Evolutionary conservation across 1,140 invertebrate species (phyloP), one percentile per base, ranked within the genome.

Genomic region (Drosophila sechellia): DNA sequence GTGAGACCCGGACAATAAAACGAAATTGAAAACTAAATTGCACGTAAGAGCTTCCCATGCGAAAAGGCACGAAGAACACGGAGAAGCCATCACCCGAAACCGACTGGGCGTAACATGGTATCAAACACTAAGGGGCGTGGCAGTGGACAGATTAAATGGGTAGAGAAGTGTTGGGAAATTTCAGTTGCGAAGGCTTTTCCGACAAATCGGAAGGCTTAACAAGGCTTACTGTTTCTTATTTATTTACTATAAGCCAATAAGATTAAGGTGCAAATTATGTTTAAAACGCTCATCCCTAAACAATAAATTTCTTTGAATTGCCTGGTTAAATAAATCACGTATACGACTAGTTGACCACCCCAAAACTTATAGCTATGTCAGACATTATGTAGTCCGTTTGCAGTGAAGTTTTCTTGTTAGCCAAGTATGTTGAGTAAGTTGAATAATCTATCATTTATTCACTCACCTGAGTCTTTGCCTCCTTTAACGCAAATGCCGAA

Each of bases 401-500:
- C 37, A 39, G 37, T 39, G 13, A 13, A 13, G 35, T 13, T 37
- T 37, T 13, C 13, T 4, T 13, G 0, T 4, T 4, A 13, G 13
- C 37, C 37, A 13, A 12, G 27, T 6, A 31, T 31, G 27, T 13
- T 17, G 17, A 17, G 17, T 17, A 17, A 17, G 17, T 17, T 17
- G 17, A 17, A 17, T 17, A 17, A 17, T 17, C 17, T 17, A 17
- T 17, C 17, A 34, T 34, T 8, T 34, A 39, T 4, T 4, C 12
- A 43, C 90, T 93, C 89, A 97, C 96, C 96, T 91, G 96, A 95
- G 92, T 97, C 96, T 93, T 97, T 96, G 53, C 96, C 96, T 80
- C 96, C 96, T 92, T 97, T 97, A 80, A 97, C 96, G 93, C 96
- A 97, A 72, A 97, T 97, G 56, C 96, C 96, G 92, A 97, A 97